Evolutionary conservation across 2,797 vertebrate genomes (phyloP).

Genomic region (Momotus momota): DNA sequence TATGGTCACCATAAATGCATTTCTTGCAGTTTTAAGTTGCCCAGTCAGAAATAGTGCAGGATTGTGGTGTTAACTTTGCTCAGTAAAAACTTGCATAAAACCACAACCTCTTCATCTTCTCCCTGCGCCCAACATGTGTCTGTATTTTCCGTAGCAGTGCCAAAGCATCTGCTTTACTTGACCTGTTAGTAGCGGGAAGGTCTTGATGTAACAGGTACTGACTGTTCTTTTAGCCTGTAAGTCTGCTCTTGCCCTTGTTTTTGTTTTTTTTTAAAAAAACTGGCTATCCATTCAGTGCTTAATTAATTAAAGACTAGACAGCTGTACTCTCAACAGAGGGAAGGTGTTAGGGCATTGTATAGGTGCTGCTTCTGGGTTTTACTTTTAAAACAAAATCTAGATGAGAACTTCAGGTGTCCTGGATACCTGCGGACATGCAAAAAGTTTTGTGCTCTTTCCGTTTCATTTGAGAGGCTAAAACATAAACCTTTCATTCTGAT

Average conservation of each 20-base stretch:
- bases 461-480: neutral
- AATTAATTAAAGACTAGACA: neutral
- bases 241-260: neutral
- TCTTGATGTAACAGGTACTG: neutral
- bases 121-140: neutral
- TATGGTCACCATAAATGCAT: neutral
- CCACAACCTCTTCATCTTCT: neutral
- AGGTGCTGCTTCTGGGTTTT: neutral
- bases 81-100: neutral
- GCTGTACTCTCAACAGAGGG: neutral
- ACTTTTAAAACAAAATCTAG: neutral
- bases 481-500: neutral
- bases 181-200: neutral
- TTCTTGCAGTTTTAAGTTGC: neutral
- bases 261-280: neutral
- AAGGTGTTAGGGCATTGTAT: rapidly evolving
- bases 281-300: neutral
- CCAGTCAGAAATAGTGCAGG: neutral
- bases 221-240: neutral
- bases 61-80: neutral
- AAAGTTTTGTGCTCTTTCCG: neutral
- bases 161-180: neutral
- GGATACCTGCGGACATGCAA: neutral
- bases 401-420: neutral
- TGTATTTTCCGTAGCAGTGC: neutral